A percentile compares a stretch with the other conserved stretches of the same genome.
phyloP scores from a whole-genome alignment of 2,113 vertebrate genomes.

The Pterocles orientalis region DNA sequence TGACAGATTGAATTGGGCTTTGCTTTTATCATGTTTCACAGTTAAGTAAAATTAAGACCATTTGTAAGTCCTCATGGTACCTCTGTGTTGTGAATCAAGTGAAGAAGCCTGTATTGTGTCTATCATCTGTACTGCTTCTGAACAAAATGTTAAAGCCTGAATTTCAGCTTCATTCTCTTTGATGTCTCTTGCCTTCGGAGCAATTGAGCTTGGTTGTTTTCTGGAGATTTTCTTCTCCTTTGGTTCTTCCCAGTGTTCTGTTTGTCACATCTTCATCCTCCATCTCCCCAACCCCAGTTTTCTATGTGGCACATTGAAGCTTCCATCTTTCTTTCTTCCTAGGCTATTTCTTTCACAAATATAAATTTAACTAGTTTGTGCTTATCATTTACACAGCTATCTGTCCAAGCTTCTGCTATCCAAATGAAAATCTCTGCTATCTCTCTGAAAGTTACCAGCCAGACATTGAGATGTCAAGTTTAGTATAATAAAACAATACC shows the following conservation, averaged over 20 bases:
- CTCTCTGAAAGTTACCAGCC: neutral
- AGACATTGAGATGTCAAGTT: constrained; percentile 22
- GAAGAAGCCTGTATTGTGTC: neutral
- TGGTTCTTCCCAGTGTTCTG: neutral
- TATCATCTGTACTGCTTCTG: neutral
- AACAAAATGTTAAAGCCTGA: neutral
- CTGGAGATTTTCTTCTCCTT: neutral
- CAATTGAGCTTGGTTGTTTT: neutral
- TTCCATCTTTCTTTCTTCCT: neutral
- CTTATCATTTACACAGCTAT: neutral
- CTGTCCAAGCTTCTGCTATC: constrained; percentile 14
- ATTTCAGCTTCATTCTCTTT: neutral
- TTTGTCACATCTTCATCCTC: neutral
- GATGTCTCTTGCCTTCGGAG: neutral
- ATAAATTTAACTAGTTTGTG: neutral
- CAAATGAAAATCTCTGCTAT: neutral
- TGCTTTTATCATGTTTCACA: neutral
- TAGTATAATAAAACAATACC: constrained; percentile 5
- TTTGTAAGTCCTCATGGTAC: neutral
- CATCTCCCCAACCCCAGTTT: neutral
- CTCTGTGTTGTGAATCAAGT: neutral
- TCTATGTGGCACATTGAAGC: neutral
- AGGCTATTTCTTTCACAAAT: neutral
- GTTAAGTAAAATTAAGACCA: neutral
- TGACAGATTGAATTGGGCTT: constrained; percentile 1